A percentile compares a stretch with the other conserved stretches of the same genome.
phyloP scores from a whole-genome alignment of 2,888 invertebrate species.

The Papilio elwesi region DNA sequence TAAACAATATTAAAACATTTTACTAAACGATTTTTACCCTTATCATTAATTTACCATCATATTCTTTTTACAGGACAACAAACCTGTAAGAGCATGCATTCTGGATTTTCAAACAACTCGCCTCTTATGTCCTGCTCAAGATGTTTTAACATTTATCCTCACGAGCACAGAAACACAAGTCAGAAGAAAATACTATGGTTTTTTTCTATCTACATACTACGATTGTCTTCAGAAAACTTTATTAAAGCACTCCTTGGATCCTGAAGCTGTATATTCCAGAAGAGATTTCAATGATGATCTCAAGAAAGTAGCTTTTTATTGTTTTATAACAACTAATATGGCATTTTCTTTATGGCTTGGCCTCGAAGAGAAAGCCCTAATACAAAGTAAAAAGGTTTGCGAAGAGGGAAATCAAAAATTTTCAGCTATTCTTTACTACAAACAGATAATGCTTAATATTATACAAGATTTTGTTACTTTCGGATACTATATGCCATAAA shows the following conservation, averaged over 20 bases:
- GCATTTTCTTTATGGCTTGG: conserved; percentile 39
- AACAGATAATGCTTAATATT: conserved; percentile 31
- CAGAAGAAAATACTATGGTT: conserved; percentile 22
- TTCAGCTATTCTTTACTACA: conserved; percentile 16
- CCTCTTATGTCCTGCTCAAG: conserved; percentile 35
- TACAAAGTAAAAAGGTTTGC: conserved; percentile 34
- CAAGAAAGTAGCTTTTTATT: conserved; percentile 28
- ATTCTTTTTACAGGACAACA: conserved; percentile 28
- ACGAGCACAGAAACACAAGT: conserved; percentile 17
- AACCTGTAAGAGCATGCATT: conserved; percentile 37
- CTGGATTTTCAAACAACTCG: conserved; percentile 35
- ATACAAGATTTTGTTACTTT: conserved; percentile 32
- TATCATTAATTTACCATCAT: background rate
- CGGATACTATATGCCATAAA: conserved; percentile 21
- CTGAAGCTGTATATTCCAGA: conserved; percentile 24
- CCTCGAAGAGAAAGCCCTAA: conserved; percentile 29
- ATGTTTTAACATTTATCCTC: conserved; percentile 31
- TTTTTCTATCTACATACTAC: conserved; percentile 28
- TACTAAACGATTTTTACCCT: too few species aligned
- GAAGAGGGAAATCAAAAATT: conserved; percentile 17
- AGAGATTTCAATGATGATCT: conserved; percentile 33
- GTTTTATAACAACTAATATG: conserved; percentile 32
- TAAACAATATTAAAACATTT: too few species aligned
- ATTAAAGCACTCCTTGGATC: conserved; percentile 11
- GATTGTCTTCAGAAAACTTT: conserved; percentile 24